Percentiles rank a stretch among this genome's conserved stretches.
Conservation (phyloP, 64 coral and sea anemone genomes). For the Cladopsammia gracilis region DNA sequence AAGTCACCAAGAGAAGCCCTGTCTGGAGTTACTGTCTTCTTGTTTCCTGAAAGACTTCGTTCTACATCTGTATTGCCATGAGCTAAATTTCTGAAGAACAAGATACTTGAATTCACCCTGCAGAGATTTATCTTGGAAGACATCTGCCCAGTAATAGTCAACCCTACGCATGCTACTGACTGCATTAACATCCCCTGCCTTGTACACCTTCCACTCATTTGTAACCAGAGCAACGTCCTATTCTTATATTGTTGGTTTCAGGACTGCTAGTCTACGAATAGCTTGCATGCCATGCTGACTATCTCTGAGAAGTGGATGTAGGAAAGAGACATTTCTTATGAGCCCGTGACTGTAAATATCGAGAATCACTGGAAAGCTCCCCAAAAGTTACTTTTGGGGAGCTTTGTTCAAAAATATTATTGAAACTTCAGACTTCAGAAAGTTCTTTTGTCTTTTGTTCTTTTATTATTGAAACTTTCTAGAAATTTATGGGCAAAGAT, state of each 20-base stretch:
- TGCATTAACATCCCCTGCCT: neutral
- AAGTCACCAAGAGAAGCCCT: constrained; percentile 50
- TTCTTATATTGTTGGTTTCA: constrained; percentile 46
- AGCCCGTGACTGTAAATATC: no score
- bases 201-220: constrained; percentile 70
- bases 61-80: constrained; percentile 67
- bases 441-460: no score
- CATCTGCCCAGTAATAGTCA: constrained; percentile 59
- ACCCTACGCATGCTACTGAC: constrained; percentile 5
- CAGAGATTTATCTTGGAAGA: constrained; percentile 54
- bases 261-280: constrained; percentile 62
- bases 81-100: constrained; percentile 56
- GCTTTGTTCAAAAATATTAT: no score
- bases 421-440: no score
- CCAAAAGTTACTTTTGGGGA: no score
- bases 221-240: constrained; percentile 32
- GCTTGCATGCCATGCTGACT: neutral
- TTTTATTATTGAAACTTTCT: no score
- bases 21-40: constrained; percentile 59
- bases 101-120: constrained; percentile 43
- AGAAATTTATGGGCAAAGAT: no score
- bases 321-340: no score
- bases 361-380: no score
- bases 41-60: constrained; percentile 58
- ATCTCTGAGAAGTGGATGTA: neutral